Percentiles rank a stretch among this genome's conserved stretches.
Evolutionary conservation across 2,888 invertebrate species (phyloP).

Genomic region (Coelopa pilipes): DNA sequence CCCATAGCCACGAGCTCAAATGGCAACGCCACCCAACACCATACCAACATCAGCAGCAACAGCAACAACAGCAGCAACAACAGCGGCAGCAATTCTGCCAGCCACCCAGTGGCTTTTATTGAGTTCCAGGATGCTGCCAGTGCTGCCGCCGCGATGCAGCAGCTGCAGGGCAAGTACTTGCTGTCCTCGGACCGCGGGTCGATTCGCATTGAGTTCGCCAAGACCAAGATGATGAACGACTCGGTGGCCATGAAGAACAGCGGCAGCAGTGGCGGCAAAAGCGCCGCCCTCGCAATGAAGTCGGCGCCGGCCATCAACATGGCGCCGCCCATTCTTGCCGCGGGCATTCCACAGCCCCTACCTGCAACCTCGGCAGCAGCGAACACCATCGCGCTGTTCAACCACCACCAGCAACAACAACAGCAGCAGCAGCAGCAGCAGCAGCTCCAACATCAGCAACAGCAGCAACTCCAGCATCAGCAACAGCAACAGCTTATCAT

Average conservation of each 20-base stretch:
- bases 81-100: constrained; percentile 45
- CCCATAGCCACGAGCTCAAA: constrained; percentile 33
- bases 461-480: constrained; percentile 41
- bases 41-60: constrained; percentile 44
- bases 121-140: constrained; percentile 94
- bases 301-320: constrained; percentile 33
- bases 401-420: constrained; percentile 35
- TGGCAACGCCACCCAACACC: constrained; percentile 26
- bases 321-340: constrained; percentile 32
- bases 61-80: constrained; percentile 45
- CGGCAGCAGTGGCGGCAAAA: constrained; percentile 18
- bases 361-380: not conserved
- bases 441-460: constrained; percentile 35
- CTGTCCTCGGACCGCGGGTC: constrained; percentile 96
- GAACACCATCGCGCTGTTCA: not conserved
- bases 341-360: constrained; percentile 19
- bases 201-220: constrained; percentile 98
- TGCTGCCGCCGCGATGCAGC: constrained; percentile 91
- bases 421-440: constrained; percentile 39
- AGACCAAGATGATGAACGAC: constrained; percentile 95
- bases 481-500: constrained; percentile 55
- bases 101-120: constrained; percentile 95
- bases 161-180: constrained; percentile 95
- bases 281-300: constrained; percentile 35
- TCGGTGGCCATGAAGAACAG: constrained; percentile 44